phyloP scores from a whole-genome alignment of 2,888 invertebrate species.

The Saturnia japonica region DNA sequence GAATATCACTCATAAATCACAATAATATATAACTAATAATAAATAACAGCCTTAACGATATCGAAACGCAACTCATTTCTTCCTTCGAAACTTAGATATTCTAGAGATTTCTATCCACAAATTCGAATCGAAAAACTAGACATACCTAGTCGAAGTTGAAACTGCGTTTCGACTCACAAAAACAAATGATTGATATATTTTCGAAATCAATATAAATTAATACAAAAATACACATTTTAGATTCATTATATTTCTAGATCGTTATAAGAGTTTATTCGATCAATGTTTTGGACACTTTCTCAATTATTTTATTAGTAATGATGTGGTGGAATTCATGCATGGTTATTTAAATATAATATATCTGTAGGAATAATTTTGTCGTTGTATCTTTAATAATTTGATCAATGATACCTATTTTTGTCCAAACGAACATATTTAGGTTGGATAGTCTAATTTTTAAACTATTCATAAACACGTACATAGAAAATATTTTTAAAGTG shows the following conservation, averaged over 20 bases:
- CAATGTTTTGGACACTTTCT: neutral
- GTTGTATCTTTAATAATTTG: neutral
- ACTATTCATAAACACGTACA: neutral
- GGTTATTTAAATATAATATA: no score
- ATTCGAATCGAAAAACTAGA: neutral
- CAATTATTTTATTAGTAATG: neutral
- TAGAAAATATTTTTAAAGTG: neutral
- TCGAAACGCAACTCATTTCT: neutral
- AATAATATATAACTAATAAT: neutral
- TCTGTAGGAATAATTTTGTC: no score
- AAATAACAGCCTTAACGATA: conserved; percentile 1
- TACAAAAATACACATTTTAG: neutral
- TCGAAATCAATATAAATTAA: neutral
- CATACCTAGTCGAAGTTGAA: neutral
- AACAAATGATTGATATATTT: neutral
- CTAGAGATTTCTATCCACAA: neutral
- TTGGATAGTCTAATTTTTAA: neutral
- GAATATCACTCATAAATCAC: neutral
- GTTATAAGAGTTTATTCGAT: neutral
- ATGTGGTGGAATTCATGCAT: no score
- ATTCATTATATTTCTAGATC: neutral
- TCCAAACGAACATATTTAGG: neutral
- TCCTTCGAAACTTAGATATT: no score
- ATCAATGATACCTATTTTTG: neutral
- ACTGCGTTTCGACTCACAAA: neutral